Base-by-base conservation (phyloP, 2,888 invertebrate genomes). In the Apodemia duryi region DNA sequence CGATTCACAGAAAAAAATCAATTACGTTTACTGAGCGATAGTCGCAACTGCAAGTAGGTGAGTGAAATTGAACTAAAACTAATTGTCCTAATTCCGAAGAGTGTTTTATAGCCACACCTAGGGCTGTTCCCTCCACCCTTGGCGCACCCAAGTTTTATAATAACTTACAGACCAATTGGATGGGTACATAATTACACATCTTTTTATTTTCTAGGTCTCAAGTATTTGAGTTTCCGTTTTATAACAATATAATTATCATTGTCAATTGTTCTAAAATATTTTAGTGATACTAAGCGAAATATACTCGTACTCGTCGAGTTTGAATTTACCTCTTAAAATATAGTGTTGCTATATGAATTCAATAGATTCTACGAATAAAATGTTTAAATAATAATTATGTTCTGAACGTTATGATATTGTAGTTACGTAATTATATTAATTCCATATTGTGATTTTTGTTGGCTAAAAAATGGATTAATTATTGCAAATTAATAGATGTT, bases 101-200 rank as follows among this genome's bases (percentile, higher is more conserved):
- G 89, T 88, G 90, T 85, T 78, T 78, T 74, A 71, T 72, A 72
- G 85, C 88, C 91, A 78, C 89, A 85, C 91, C 90, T 86, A 75
- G 49, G 51, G 38, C 77, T 76, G 82, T 78, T 78, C 74, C 79
- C 79, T 78, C 78, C 79, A 76, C 79, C 80, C 75, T 73, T 74
- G 85, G 74, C 87, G 79, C 86, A 62, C 68, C 68, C 62, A 62
- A 72, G 63, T 67, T 69, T 69, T 69, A 69, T 68, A 21, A 21
- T 21, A 60, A 60, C 35, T 60, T 35, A 35, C 32, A n/a, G 6
- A 32, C 35, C 32, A 35, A 60, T 29, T 60, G 35, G 35, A n/a
- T 32, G 35, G 35, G 60, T n/a, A 60, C 11, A 35, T 35, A 35
- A 60, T 60, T 60, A 35, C 5, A 35, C 35, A 35, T 60, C 60